Evolutionary conservation across 2,113 vertebrate genomes (phyloP), one percentile per base, ranked within the genome.

Genomic region (Engraulis encrasicolus): DNA sequence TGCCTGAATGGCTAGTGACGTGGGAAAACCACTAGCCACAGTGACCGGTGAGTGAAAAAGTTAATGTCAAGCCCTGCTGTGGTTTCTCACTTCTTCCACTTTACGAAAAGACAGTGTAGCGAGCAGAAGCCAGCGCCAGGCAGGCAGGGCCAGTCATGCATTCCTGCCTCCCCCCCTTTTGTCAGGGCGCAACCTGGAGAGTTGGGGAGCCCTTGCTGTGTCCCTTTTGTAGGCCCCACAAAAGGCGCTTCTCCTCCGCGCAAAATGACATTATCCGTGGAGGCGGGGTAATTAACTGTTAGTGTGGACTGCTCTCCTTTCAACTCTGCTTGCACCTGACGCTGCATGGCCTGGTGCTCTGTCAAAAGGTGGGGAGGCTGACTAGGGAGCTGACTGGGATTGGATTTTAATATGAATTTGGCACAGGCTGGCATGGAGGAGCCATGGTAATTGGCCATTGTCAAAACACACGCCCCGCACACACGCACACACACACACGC

Each of bases 241-340:
- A 74, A 31, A 61, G 20, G 27, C 12, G 15, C 9, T 34, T 31
- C 34, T 74, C 34, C 40, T 74, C 31, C 66, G 17, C 66, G 27
- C 31, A 74, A 34, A 74, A 74, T 34, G 66, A 74, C 66, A 74
- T 36, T 74, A 74, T 31, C 31, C 66, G 31, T 74, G 66, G 66
- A 74, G 66, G 66, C 12, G 66, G 66, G 12, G 66, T 74, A 74
- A 74, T 74, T 31, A 74, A 74, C 66, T 18, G 66, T 17, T 12
- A 36, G 66, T 5, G 66, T 5, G 66, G 11, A 27, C 23, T 66
- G n/a, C 58, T 27, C 58, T 31, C 58, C n/a, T 23, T 66, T 66
- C 6, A 66, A 11, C 58, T 23, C 9, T n/a, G n/a, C 27, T 66
- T 66, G n/a, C 58, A 66, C 58, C 58, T 66, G 58, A 0, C 58